Base-by-base conservation (phyloP, 1,140 invertebrate species). In the Cephus cinctus region DNA sequence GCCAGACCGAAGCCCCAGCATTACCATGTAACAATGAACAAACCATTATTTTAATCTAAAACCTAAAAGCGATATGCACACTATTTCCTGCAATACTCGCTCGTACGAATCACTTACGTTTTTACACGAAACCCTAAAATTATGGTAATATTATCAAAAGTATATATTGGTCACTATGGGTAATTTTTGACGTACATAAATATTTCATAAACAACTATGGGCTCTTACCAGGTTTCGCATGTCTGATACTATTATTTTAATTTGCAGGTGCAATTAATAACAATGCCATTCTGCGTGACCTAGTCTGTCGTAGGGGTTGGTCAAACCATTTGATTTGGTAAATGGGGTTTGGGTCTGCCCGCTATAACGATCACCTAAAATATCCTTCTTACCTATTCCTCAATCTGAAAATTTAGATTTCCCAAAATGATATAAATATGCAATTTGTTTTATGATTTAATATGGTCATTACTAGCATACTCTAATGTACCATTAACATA, bases 371-470 rank as follows among this genome's bases (percentile, higher is more conserved):
- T 46, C 52, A n/a, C n/a, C n/a, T n/a, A 58, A 68, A 68, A 68
- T 67, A 65, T 68, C 62, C 64, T 61, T 68, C 60, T 58, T 53
- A 52, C 57, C 53, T 67, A 68, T 69, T 57, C 62, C 15, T 43
- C 42, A 54, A 59, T 56, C 54, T 54, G 58, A 55, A 60, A 54
- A 56, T n/a, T 58, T 60, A 68, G 67, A 70, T 70, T 60, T 62
- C 58, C 62, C 63, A 42, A 21, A 53, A 44, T 67, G 67, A 70
- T 70, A 62, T 57, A 45, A 50, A 42, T 30, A 38, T 47, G 55
- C 57, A 67, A 69, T 69, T 68, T 69, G 65, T 69, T 67, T 63
- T 52, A 44, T 41, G 54, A 52, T 58, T 57, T 69, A 68, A 69
- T 69, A 67, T 52, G 62, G 64, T 56, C 62, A 57, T 57, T 68